Evolutionary conservation across 2,797 vertebrate genomes (phyloP).

Genomic region (Chaetodon trifasciatus): DNA sequence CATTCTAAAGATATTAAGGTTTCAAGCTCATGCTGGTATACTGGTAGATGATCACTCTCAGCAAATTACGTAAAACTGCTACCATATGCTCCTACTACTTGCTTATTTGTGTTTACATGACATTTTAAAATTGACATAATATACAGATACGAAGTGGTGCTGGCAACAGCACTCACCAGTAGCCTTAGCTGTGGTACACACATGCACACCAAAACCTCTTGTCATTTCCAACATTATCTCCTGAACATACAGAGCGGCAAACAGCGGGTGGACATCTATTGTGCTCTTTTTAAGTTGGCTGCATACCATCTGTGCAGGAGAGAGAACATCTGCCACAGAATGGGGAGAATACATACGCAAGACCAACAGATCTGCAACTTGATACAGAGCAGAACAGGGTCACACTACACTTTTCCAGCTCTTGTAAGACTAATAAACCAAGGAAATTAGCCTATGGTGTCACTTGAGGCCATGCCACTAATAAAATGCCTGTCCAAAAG

Average conservation of each 20-base stretch:
- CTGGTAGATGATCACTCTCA: background rate
- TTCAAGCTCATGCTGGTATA: background rate
- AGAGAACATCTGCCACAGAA: slow-evolving; percentile 66
- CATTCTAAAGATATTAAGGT: background rate
- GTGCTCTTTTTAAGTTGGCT: slow-evolving; percentile 34
- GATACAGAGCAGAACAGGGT: slow-evolving; percentile 21
- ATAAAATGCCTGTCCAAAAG: slow-evolving; percentile 48
- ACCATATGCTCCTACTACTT: background rate
- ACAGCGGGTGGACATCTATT: slow-evolving; percentile 27
- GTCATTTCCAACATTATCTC: background rate
- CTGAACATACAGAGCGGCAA: background rate
- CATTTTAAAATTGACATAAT: background rate
- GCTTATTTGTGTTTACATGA: background rate
- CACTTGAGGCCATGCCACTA: slow-evolving; percentile 34
- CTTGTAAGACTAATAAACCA: slow-evolving; percentile 67
- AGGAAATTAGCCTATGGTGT: slow-evolving; percentile 49
- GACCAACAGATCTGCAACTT: slow-evolving; percentile 32
- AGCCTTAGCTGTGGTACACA: background rate
- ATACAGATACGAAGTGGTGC: slow-evolving; percentile 23
- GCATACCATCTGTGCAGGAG: slow-evolving; percentile 44
- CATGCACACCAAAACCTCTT: background rate
- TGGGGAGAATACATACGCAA: slow-evolving; percentile 20
- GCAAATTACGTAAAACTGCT: background rate
- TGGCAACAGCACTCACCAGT: too few relatives aligned
- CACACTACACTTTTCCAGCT: slow-evolving; percentile 34